A percentile compares a stretch with the other conserved stretches of the same genome.
Evolutionary conservation across 2,113 vertebrate genomes (phyloP).

Genomic region (Amphiprion percula): DNA sequence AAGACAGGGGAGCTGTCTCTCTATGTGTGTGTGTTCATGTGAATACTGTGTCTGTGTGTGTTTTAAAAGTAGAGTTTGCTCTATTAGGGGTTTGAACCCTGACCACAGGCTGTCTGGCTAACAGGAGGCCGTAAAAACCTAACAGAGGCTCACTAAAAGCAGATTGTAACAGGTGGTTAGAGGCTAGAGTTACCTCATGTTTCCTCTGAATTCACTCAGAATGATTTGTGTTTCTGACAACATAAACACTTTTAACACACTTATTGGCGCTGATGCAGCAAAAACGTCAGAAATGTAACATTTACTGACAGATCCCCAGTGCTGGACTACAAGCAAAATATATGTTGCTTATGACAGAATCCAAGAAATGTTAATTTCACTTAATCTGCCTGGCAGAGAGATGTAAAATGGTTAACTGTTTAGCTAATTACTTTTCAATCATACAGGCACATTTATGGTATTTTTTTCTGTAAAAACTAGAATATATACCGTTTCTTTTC

Average conservation of each 20-base stretch:
- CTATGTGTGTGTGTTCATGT: too few species aligned
- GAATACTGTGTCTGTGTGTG: background rate
- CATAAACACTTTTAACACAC: conserved; percentile 46
- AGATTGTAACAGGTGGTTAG: conserved; percentile 70
- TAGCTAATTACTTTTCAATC: conserved; percentile 3
- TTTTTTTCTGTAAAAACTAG: conserved; percentile 8
- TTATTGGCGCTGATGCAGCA: conserved; percentile 14
- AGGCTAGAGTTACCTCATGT: conserved; percentile 67
- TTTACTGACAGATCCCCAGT: background rate
- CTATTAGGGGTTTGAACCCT: conserved; percentile 55
- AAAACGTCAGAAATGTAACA: conserved; percentile 23
- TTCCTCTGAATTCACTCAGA: conserved; percentile 36
- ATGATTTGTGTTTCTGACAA: conserved; percentile 57
- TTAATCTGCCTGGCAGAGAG: background rate
- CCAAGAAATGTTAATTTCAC: conserved; percentile 19
- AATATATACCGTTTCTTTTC: too few species aligned
- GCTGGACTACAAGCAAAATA: background rate
- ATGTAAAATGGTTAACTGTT: background rate
- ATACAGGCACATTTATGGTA: background rate
- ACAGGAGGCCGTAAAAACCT: conserved; percentile 72
- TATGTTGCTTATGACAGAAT: conserved; percentile 17
- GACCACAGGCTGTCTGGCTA: conserved; percentile 55
- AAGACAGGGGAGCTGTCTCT: background rate
- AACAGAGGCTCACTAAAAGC: conserved; percentile 56
- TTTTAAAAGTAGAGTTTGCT: conserved; percentile 43